These are phyloP conservation scores for Odontocolon sp. DNA, from an alignment of 2,888 invertebrate genomes.

Conservation along the genomic window DNA sequence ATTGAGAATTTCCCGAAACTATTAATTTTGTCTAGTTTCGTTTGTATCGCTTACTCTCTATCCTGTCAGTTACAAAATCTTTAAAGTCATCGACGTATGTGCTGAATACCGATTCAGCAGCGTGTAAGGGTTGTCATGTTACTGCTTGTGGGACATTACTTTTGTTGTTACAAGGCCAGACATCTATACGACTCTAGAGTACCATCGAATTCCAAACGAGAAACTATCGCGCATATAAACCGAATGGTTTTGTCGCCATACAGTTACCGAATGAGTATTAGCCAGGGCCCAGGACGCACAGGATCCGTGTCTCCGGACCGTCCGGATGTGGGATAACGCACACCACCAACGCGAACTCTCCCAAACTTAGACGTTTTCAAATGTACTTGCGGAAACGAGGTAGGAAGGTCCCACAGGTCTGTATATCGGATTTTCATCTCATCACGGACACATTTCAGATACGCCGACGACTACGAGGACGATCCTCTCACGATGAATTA, in stretches of 20 bases:
- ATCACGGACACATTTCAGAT: conserved; percentile 3
- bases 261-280: conserved; percentile 56
- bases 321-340: conserved; percentile 20
- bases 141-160: too few species aligned
- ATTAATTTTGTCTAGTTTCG: too few species aligned
- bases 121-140: too few species aligned
- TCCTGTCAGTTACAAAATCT: too few species aligned
- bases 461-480: background rate
- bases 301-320: background rate
- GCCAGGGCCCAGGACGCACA: conserved; percentile 20
- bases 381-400: background rate
- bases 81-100: too few species aligned
- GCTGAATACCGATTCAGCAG: too few species aligned
- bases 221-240: conserved; percentile 46
- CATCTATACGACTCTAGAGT: too few species aligned
- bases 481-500: background rate
- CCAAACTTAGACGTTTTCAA: background rate
- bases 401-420: background rate
- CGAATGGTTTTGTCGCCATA: conserved; percentile 55
- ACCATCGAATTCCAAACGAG: background rate
- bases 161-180: too few species aligned
- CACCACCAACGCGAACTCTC: background rate
- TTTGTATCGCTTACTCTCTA: too few species aligned
- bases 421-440: conserved; percentile 5
- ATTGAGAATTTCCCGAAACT: too few species aligned